A percentile compares a stretch with the other conserved stretches of the same genome.
Conservation (phyloP, 1,140 invertebrate species). For the silkworm (Bombyx mori) region DNA sequence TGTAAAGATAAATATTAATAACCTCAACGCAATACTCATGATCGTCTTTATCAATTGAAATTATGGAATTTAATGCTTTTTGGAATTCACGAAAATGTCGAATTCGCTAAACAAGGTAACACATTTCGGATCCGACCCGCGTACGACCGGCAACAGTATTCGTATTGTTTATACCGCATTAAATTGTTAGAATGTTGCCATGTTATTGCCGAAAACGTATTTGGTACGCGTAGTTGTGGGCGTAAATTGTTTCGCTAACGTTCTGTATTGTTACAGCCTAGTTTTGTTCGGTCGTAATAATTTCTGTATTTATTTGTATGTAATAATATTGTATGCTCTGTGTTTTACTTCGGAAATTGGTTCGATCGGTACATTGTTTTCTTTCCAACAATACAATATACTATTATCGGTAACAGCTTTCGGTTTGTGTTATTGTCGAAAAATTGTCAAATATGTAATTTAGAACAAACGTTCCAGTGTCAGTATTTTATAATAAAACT, state of each 20-base stretch:
- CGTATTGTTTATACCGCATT: conserved; percentile 68
- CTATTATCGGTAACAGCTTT: too few relatives aligned
- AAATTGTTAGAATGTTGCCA: conserved; percentile 67
- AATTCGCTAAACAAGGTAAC: not conserved
- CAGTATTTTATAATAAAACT: too few relatives aligned
- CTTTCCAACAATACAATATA: too few relatives aligned
- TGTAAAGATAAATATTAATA: too few relatives aligned
- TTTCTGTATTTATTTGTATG: not conserved
- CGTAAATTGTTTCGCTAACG: conserved; percentile 43
- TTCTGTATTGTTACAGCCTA: conserved; percentile 7
- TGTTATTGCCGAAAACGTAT: conserved; percentile 67
- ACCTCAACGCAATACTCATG: too few relatives aligned
- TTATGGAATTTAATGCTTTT: too few relatives aligned
- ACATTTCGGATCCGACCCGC: conserved; percentile 28
- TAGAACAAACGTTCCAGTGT: too few relatives aligned
- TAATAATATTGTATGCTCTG: not conserved
- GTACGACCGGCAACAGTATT: conserved; percentile 46
- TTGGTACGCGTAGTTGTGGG: conserved; percentile 54
- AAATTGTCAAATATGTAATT: too few relatives aligned
- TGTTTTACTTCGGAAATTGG: too few relatives aligned
- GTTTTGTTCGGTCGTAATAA: conserved; percentile 8
- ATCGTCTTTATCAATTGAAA: too few relatives aligned
- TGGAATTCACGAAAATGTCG: not conserved
- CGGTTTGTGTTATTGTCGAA: too few relatives aligned
- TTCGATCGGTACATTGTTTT: too few relatives aligned